phyloP scores from a whole-genome alignment of 2,888 invertebrate species.

The Tachina grossa region DNA sequence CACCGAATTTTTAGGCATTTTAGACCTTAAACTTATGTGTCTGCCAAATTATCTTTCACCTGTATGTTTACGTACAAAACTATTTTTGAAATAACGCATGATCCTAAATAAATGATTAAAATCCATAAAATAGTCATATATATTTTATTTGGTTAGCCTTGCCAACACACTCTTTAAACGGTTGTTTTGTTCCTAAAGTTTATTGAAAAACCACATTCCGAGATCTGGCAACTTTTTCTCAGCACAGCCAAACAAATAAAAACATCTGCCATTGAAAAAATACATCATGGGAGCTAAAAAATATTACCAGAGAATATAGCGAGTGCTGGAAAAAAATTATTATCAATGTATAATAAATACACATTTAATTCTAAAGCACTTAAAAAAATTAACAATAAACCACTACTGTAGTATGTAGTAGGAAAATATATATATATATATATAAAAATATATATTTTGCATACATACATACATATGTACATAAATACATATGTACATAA shows the following conservation, averaged over 20 bases:
- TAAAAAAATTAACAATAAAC: slow-evolving; percentile 34
- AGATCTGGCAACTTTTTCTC: slow-evolving; percentile 11
- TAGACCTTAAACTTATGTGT: too few relatives aligned
- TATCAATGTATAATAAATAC: slow-evolving; percentile 16
- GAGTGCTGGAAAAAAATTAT: neutral
- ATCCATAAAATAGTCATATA: too few relatives aligned
- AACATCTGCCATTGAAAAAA: slow-evolving; percentile 42
- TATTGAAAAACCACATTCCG: neutral
- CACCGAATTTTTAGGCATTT: too few relatives aligned
- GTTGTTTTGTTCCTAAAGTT: too few relatives aligned
- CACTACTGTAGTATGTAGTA: slow-evolving; percentile 50
- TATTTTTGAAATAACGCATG: too few relatives aligned
- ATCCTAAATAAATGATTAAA: too few relatives aligned
- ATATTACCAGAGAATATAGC: slow-evolving; percentile 13
- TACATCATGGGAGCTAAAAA: neutral
- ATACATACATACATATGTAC: slow-evolving; percentile 3
- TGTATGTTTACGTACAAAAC: too few relatives aligned
- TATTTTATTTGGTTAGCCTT: too few relatives aligned
- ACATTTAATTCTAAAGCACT: slow-evolving; percentile 26
- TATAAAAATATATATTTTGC: too few relatives aligned
- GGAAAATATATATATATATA: slow-evolving; percentile 19
- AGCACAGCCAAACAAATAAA: slow-evolving; percentile 12
- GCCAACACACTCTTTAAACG: too few relatives aligned
- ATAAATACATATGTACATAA: neutral
- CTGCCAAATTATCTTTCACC: too few relatives aligned